A percentile compares a stretch with the other conserved stretches of the same genome.
Evolutionary conservation across 2,113 vertebrate species (phyloP).

Genomic region (Capricornis sumatraensis): DNA sequence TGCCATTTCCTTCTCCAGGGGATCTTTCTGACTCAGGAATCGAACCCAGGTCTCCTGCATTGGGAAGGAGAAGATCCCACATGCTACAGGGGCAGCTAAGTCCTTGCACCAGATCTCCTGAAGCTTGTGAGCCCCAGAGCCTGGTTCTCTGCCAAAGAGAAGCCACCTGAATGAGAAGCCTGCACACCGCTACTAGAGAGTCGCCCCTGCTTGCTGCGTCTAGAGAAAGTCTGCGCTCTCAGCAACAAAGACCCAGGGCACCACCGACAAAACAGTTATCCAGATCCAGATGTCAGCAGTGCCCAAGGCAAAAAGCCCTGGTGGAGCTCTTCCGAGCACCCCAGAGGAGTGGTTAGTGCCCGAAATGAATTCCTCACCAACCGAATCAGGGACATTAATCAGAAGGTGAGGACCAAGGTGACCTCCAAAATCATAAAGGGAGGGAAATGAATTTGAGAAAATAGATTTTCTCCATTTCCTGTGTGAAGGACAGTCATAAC

Average conservation of each 20-base stretch:
- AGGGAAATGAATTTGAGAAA: not conserved
- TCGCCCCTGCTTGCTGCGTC: accelerated
- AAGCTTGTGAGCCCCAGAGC: not conserved
- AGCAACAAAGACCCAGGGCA: not conserved
- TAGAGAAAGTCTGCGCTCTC: not conserved
- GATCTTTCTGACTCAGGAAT: too few species aligned
- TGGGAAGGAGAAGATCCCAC: not conserved
- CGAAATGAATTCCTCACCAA: not conserved
- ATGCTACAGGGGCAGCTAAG: not conserved
- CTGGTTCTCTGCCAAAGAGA: not conserved
- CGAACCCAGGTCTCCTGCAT: too few species aligned
- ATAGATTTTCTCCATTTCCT: not conserved
- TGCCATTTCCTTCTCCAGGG: too few species aligned
- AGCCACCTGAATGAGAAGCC: not conserved
- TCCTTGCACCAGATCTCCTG: not conserved
- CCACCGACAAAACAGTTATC: not conserved
- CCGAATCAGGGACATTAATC: not conserved
- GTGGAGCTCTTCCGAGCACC: not conserved
- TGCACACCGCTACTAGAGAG: not conserved
- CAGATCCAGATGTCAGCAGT: not conserved
- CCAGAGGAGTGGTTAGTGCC: not conserved
- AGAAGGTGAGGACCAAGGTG: not conserved
- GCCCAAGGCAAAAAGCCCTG: not conserved
- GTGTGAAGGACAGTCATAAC: not conserved
- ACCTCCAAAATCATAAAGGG: not conserved